Evolutionary conservation across 2,797 vertebrate species (phyloP).

Genomic region (Alfaro cultratus): DNA sequence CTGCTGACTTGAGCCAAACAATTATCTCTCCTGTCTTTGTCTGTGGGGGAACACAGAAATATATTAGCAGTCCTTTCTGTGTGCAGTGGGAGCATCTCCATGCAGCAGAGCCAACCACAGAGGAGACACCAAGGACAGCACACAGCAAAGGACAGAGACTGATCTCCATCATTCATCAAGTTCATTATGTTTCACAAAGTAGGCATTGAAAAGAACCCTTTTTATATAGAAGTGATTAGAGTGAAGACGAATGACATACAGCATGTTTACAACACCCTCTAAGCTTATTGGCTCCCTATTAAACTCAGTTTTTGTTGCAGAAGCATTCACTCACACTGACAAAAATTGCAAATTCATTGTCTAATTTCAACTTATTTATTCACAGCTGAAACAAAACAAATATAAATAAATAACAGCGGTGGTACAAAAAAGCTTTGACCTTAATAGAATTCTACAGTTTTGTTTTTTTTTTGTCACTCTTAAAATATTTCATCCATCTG

Average conservation of each 20-base stretch:
- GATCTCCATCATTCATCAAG: neutral
- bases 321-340: neutral
- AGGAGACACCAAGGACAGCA: neutral
- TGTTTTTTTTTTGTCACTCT: neutral
- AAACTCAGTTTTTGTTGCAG: neutral
- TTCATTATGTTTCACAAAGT: neutral
- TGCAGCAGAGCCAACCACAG: neutral
- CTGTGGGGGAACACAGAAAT: neutral
- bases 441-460: neutral
- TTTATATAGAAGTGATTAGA: neutral
- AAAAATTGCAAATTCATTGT: neutral
- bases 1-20: slow-evolving; percentile 1
- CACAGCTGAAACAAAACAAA: neutral
- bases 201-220: neutral
- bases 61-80: neutral
- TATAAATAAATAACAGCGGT: neutral
- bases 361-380: neutral
- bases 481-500: too few relatives aligned
- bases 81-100: neutral
- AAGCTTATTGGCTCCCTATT: neutral
- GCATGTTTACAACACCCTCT: neutral
- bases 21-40: neutral
- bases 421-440: neutral
- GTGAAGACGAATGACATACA: neutral
- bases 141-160: neutral